These are phyloP conservation scores for Brachylomia viminalis DNA, from an alignment of 2,888 invertebrate species.

Conservation along the genomic window DNA sequence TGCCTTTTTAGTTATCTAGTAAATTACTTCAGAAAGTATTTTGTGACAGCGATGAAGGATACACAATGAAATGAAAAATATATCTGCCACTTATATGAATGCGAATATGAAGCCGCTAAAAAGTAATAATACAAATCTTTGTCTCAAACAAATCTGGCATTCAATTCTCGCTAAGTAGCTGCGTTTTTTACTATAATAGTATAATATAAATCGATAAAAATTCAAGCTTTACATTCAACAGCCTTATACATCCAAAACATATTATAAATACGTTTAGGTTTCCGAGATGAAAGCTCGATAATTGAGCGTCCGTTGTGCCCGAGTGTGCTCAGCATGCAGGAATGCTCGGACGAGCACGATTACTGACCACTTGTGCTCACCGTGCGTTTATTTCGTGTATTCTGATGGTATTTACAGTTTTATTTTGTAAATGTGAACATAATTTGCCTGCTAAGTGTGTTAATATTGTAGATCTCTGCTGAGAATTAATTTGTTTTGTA, in stretches of 20 bases:
- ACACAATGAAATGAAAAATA: too few relatives aligned
- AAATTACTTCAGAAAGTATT: not conserved
- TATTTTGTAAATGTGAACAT: slow-evolving; percentile 2
- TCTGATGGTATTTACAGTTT: slow-evolving; percentile 40
- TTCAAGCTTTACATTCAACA: not conserved
- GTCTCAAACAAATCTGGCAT: not conserved
- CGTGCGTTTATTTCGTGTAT: slow-evolving; percentile 41
- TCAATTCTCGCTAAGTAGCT: not conserved
- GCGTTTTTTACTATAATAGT: not conserved
- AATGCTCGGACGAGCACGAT: slow-evolving; percentile 35
- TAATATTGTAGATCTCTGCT: not conserved
- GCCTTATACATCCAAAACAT: slow-evolving; percentile 1
- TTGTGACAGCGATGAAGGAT: not conserved
- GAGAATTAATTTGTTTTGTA: not conserved
- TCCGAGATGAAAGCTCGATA: slow-evolving; percentile 56
- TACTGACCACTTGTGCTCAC: slow-evolving; percentile 43
- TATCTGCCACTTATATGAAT: not conserved
- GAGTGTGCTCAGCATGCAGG: slow-evolving; percentile 55
- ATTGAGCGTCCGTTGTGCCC: slow-evolving; percentile 61
- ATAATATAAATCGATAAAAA: slow-evolving; percentile 11
- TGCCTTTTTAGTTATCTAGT: slow-evolving; percentile 13
- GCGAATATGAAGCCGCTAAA: not conserved
- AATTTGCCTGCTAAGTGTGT: not conserved
- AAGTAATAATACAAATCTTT: not conserved
- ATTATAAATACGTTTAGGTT: slow-evolving; percentile 19